phyloP scores from a whole-genome alignment of 1,140 invertebrate species.

The Aphelenchoides besseyi region DNA sequence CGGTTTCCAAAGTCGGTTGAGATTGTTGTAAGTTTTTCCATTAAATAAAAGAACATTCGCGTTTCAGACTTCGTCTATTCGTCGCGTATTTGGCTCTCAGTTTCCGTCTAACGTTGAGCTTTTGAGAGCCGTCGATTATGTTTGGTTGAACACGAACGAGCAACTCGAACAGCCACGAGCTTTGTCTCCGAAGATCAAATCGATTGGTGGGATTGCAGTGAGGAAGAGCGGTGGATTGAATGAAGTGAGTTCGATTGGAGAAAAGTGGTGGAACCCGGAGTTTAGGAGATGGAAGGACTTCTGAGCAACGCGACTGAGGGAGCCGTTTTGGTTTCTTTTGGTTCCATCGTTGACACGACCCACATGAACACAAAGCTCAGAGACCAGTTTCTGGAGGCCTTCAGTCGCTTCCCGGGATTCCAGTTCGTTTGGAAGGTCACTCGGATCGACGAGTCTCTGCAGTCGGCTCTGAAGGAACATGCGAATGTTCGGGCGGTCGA shows the following conservation, averaged over 20 bases:
- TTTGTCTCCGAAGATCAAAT: background rate
- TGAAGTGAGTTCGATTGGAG: background rate
- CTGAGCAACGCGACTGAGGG: slow-evolving; percentile 17
- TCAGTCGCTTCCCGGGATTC: slow-evolving; percentile 18
- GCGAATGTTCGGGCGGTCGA: slow-evolving; percentile 11
- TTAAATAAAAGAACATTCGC: background rate
- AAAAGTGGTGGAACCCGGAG: background rate
- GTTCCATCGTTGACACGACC: slow-evolving; percentile 20
- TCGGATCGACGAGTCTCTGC: background rate
- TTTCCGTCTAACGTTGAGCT: background rate
- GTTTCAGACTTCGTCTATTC: background rate
- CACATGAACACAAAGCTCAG: background rate
- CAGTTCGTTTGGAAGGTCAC: slow-evolving; percentile 27
- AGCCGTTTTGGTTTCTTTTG: slow-evolving; percentile 22
- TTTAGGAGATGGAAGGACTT: slow-evolving; percentile 27
- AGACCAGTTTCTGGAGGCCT: slow-evolving; percentile 22
- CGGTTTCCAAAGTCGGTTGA: background rate
- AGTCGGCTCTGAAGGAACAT: background rate
- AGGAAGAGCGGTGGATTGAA: background rate
- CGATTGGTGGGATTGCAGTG: slow-evolving; percentile 9
- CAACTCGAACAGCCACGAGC: background rate
- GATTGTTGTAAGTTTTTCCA: background rate
- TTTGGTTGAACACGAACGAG: slow-evolving; percentile 11
- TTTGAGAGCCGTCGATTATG: background rate
- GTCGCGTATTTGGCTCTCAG: background rate